A percentile compares a stretch with the other conserved stretches of the same genome.
phyloP scores from a whole-genome alignment of 2,113 vertebrate species.

The Thymallus thymallus region DNA sequence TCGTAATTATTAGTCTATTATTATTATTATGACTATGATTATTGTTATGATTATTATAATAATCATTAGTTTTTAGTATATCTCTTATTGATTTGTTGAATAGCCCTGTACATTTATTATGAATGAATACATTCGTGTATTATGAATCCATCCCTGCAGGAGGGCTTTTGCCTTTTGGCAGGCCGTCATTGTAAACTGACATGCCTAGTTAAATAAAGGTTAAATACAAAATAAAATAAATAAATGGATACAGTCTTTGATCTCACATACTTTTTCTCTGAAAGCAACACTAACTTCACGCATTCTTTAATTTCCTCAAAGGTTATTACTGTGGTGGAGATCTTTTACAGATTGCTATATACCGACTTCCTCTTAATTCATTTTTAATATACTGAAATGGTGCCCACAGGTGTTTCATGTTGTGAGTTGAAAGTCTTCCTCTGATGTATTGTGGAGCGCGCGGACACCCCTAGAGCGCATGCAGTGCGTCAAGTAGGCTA shows the following conservation, averaged over 20 bases:
- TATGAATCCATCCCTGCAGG: no score
- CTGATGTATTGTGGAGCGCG: background rate
- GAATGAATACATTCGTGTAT: background rate
- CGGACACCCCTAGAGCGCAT: background rate
- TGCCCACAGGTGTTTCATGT: background rate
- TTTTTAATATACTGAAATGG: background rate
- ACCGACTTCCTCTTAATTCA: no score
- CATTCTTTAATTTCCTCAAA: constrained; percentile 2
- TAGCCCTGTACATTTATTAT: background rate
- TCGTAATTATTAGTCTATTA: background rate
- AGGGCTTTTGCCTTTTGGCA: no score
- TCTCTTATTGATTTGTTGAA: background rate
- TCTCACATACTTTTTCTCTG: background rate
- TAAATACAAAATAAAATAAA: no score
- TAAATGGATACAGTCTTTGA: background rate
- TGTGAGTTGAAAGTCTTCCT: background rate
- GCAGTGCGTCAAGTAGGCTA: background rate
- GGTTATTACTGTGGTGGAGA: background rate
- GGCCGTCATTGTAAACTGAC: no score
- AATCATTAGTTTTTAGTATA: background rate
- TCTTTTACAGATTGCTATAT: background rate
- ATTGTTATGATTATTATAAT: background rate
- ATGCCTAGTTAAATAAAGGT: no score
- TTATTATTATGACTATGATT: background rate
- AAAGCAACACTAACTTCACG: background rate